Percentiles rank a stretch among this genome's conserved stretches.
Conservation (phyloP, 2,113 vertebrate genomes). For the Oreotrochilus melanogaster region DNA sequence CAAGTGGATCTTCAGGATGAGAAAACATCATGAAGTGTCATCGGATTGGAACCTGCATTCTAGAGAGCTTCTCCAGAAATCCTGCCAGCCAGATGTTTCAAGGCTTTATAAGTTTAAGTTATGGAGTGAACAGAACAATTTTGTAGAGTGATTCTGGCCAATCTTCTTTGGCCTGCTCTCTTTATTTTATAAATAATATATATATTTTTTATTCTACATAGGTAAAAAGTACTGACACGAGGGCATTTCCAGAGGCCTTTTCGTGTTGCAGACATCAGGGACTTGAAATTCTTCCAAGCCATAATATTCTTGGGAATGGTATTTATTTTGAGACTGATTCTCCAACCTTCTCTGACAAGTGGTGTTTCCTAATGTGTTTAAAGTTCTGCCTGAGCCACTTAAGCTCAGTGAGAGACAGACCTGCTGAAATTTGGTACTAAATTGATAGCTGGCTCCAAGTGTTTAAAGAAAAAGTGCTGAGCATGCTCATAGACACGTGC, state of each 20-base stretch:
- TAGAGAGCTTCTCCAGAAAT: constrained; percentile 56
- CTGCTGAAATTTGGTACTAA: neutral
- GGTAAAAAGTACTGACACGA: constrained; percentile 20
- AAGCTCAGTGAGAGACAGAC: neutral
- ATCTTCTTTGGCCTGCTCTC: constrained; percentile 40
- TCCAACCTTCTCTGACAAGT: constrained; percentile 24
- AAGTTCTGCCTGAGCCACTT: neutral
- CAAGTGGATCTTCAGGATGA: constrained; percentile 62
- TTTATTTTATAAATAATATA: constrained; percentile 63
- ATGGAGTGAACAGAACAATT: constrained; percentile 45
- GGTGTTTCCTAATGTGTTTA: neutral
- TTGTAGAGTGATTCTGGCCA: constrained; percentile 48
- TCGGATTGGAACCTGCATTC: constrained; percentile 44
- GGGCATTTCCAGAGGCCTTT: constrained; percentile 51
- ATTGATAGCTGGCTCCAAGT: neutral
- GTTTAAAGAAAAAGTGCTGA: constrained; percentile 20
- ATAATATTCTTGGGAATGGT: constrained; percentile 51
- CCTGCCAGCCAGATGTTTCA: constrained; percentile 31
- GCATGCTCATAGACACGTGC: neutral
- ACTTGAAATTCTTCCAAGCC: constrained; percentile 63
- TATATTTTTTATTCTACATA: constrained; percentile 53
- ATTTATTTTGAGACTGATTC: constrained; percentile 32
- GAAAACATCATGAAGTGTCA: neutral
- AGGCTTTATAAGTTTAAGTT: constrained; percentile 57
- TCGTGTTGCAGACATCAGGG: constrained; percentile 39